Conservation (phyloP, 2,888 invertebrate genomes). For the Cyaniris semiargus region DNA sequence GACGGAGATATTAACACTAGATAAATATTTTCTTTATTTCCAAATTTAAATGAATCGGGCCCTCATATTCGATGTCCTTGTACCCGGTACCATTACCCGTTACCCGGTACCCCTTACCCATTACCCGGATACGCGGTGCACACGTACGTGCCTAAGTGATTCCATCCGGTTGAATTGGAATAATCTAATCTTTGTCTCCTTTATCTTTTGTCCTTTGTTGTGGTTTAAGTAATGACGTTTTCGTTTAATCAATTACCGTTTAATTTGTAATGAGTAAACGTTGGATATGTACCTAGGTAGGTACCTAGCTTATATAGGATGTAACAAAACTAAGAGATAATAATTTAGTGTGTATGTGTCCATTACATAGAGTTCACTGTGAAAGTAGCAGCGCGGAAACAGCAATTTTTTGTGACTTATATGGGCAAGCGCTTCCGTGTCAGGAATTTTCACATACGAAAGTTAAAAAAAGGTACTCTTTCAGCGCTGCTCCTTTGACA, state of each 20-base stretch:
- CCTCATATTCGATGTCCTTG: slow-evolving; percentile 35
- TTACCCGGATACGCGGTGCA: slow-evolving; percentile 36
- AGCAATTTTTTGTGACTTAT: no score
- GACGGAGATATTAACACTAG: neutral
- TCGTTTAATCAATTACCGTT: slow-evolving; percentile 35
- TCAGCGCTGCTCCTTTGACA: no score
- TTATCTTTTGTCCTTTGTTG: slow-evolving; percentile 52
- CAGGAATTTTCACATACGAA: no score
- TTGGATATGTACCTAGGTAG: no score
- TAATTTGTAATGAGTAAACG: neutral
- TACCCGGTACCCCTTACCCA: neutral
- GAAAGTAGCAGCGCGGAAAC: no score
- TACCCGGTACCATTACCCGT: slow-evolving; percentile 28
- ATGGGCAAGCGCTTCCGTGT: no score
- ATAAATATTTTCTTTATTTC: slow-evolving; percentile 17
- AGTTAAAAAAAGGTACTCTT: no score
- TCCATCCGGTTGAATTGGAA: slow-evolving; percentile 56
- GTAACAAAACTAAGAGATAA: no score
- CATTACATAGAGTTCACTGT: no score
- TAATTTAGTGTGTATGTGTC: no score
- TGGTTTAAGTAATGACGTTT: slow-evolving; percentile 44
- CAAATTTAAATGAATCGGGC: slow-evolving; percentile 23
- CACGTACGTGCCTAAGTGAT: slow-evolving; percentile 61
- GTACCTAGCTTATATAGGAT: no score
- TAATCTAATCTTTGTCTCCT: slow-evolving; percentile 58